Conservation (phyloP, 2,113 vertebrate species). For the Paramormyrops kingsleyae region DNA sequence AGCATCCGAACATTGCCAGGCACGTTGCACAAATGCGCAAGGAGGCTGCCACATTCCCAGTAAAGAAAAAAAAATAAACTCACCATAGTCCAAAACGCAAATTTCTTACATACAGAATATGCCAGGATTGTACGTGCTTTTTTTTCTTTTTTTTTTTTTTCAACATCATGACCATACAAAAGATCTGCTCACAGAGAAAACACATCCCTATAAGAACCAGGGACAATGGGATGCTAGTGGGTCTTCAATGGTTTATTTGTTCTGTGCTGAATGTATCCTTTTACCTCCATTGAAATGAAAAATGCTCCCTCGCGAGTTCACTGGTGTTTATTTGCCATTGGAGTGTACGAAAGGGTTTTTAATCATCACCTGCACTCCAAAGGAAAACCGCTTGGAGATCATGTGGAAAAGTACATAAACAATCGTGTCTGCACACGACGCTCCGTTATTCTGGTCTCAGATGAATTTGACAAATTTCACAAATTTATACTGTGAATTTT, state of each 20-base stretch:
- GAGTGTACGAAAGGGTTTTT: slow-evolving; percentile 24
- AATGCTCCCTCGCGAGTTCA: slow-evolving; percentile 33
- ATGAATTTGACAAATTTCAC: not conserved
- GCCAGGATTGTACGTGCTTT: slow-evolving; percentile 45
- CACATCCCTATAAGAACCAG: slow-evolving; percentile 61
- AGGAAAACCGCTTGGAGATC: not conserved
- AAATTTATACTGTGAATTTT: not conserved
- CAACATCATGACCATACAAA: slow-evolving; percentile 60
- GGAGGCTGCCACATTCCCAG: slow-evolving; percentile 52
- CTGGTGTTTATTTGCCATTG: slow-evolving; percentile 38
- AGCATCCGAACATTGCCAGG: slow-evolving; percentile 52
- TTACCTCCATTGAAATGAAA: slow-evolving; percentile 44
- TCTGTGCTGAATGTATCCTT: slow-evolving; percentile 63
- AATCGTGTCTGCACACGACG: not conserved
- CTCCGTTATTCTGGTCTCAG: not conserved
- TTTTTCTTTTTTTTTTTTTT: slow-evolving; percentile 37
- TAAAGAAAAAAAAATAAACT: slow-evolving; percentile 19
- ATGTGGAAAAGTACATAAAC: not conserved
- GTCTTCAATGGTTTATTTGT: slow-evolving; percentile 67
- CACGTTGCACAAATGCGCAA: slow-evolving; percentile 54
- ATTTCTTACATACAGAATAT: slow-evolving; percentile 36
- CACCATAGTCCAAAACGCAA: slow-evolving; percentile 23
- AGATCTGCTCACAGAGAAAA: slow-evolving; percentile 51
- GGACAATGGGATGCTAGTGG: slow-evolving; percentile 62
- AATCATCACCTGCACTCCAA: not conserved